phyloP scores from a whole-genome alignment of 2,888 invertebrate species.

The Himalopsyche tibetana region DNA sequence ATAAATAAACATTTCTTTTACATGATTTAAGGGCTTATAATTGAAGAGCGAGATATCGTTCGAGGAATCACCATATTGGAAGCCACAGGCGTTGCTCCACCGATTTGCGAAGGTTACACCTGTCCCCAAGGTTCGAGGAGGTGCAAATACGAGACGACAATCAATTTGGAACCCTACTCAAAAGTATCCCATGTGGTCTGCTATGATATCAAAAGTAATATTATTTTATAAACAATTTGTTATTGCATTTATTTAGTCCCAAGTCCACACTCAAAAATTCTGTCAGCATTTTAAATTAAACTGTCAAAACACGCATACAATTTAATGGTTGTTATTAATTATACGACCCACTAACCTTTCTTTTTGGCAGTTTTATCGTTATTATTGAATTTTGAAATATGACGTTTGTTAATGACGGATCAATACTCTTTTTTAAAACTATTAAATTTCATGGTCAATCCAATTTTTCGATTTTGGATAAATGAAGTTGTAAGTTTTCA shows the following conservation, averaged over 20 bases:
- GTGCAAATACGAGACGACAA: slow-evolving; percentile 64
- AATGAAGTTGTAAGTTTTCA: neutral
- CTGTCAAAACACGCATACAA: neutral
- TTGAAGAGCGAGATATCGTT: slow-evolving; percentile 62
- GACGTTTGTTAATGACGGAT: neutral
- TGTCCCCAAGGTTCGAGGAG: slow-evolving; percentile 64
- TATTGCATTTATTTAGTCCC: neutral
- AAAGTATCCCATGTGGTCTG: slow-evolving; percentile 63
- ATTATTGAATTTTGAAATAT: neutral
- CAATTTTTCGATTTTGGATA: neutral
- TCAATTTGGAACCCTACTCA: slow-evolving; percentile 60
- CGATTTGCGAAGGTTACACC: slow-evolving; percentile 62
- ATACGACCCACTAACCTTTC: slow-evolving; percentile 26
- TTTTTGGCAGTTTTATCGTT: neutral
- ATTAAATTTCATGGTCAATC: slow-evolving; percentile 18
- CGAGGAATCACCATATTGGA: slow-evolving; percentile 54
- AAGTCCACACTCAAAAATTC: neutral
- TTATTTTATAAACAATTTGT: neutral
- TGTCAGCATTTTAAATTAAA: neutral
- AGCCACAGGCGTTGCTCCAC: slow-evolving; percentile 61
- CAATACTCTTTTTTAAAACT: slow-evolving; percentile 1
- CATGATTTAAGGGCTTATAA: slow-evolving; percentile 55
- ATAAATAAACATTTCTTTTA: neutral
- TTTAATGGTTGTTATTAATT: neutral
- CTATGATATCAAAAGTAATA: slow-evolving; percentile 63